Evolutionary conservation across 2,888 invertebrate species (phyloP).

Genomic region (Parapristionchus giblindavisi): DNA sequence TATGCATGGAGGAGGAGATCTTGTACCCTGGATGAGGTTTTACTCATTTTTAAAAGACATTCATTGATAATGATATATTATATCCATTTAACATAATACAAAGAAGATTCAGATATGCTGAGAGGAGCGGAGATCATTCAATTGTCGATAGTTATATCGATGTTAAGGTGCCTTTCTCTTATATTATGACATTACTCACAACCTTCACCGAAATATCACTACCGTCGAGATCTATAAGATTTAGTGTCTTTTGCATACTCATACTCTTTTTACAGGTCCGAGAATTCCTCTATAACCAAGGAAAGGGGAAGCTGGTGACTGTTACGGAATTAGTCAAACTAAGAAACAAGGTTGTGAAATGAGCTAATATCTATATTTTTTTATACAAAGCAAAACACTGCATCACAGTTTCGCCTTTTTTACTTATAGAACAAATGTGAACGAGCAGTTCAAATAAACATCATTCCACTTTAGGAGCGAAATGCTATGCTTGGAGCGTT

Average conservation of each 20-base stretch:
- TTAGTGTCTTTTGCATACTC: too few relatives aligned
- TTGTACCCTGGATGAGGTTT: slow-evolving; percentile 2
- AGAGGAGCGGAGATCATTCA: slow-evolving; percentile 11
- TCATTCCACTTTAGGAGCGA: slow-evolving; percentile 75
- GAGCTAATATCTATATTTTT: too few relatives aligned
- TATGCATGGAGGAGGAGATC: slow-evolving; percentile 17
- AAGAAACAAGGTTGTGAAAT: slow-evolving; percentile 71
- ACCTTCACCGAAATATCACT: not conserved
- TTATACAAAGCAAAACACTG: too few relatives aligned
- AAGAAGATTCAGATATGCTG: not conserved
- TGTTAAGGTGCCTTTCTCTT: not conserved
- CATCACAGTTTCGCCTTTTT: too few relatives aligned
- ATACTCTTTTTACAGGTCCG: slow-evolving; percentile 10
- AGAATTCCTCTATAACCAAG: slow-evolving; percentile 75
- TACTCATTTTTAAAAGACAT: not conserved
- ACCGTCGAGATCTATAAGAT: too few relatives aligned
- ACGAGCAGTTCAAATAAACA: too few relatives aligned
- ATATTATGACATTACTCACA: not conserved
- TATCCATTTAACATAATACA: not conserved
- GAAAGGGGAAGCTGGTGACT: slow-evolving; percentile 88
- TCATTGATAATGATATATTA: not conserved
- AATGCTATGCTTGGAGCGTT: slow-evolving; percentile 67
- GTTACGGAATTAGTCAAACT: slow-evolving; percentile 86
- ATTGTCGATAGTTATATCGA: slow-evolving; percentile 8
- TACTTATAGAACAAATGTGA: too few relatives aligned